These are phyloP conservation scores for Yoshiicerus persimilis DNA, from an alignment of 1,140 invertebrate genomes.

Conservation along the genomic window DNA sequence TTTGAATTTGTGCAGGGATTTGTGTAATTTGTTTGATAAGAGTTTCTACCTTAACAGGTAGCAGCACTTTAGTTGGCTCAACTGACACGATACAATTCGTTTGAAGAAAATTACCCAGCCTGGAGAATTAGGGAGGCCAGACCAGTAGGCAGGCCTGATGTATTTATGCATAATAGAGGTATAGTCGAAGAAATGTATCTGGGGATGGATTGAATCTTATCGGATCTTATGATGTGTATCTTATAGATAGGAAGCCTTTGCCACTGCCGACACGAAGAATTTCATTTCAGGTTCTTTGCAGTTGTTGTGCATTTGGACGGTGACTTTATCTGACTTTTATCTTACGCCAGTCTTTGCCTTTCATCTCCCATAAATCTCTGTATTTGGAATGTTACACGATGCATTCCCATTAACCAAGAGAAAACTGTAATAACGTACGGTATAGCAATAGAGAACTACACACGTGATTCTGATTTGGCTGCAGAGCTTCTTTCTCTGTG, in stretches of 20 bases:
- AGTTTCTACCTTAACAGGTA: not conserved
- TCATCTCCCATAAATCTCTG: slow-evolving; percentile 22
- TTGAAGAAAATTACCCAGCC: not conserved
- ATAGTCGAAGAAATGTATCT: not conserved
- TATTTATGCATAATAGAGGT: not conserved
- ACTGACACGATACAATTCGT: not conserved
- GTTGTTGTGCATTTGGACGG: not conserved
- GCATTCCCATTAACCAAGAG: not conserved
- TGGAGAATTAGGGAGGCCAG: not conserved
- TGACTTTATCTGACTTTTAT: not conserved
- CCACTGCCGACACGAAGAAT: not conserved
- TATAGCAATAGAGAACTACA: no score
- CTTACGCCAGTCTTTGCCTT: not conserved
- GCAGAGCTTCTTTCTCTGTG: not conserved
- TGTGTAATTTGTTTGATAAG: not conserved
- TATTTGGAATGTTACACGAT: slow-evolving; percentile 6
- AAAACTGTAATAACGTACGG: not conserved
- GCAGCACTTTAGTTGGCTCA: not conserved
- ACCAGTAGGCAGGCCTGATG: not conserved
- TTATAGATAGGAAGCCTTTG: not conserved
- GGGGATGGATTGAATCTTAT: not conserved
- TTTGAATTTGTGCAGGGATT: not conserved
- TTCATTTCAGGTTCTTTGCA: not conserved
- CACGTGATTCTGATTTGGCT: not conserved
- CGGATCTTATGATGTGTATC: not conserved